Percentiles rank a stretch among this genome's conserved stretches.
Evolutionary conservation across 1,140 invertebrate genomes (phyloP).

Genomic region (Ooceraea biroi): DNA sequence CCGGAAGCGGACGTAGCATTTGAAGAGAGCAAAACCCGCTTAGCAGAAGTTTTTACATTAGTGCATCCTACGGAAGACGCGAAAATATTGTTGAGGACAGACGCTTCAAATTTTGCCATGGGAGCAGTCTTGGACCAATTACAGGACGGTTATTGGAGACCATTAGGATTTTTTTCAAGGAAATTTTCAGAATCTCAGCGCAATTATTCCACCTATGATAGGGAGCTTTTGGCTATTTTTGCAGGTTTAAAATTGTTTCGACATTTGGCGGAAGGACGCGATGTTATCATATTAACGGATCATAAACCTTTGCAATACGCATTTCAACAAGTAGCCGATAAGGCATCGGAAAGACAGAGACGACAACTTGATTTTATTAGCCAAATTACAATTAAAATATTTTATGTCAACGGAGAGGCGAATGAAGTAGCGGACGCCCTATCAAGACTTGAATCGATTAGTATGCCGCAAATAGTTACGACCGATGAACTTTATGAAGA

Average conservation of each 20-base stretch:
- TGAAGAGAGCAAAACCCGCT: background rate
- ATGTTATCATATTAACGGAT: background rate
- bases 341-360: background rate
- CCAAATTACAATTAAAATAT: constrained; percentile 12
- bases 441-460: background rate
- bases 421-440: background rate
- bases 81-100: background rate
- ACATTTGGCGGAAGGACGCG: background rate
- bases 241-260: background rate
- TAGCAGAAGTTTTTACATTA: background rate
- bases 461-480: background rate
- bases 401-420: background rate
- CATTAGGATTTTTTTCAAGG: constrained; percentile 1
- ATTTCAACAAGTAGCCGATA: constrained; percentile 10
- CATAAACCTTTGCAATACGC: constrained; percentile 20
- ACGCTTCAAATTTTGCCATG: background rate
- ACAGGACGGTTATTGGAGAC: background rate
- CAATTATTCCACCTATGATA: constrained; percentile 18
- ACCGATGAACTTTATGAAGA: background rate
- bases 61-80: background rate
- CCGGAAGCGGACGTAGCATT: background rate
- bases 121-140: constrained; percentile 11
- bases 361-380: background rate
- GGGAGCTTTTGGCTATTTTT: background rate
- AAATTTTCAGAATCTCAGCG: background rate